Base-by-base conservation (phyloP, 1,140 invertebrate species). In the Trinorchestia longiramus region DNA sequence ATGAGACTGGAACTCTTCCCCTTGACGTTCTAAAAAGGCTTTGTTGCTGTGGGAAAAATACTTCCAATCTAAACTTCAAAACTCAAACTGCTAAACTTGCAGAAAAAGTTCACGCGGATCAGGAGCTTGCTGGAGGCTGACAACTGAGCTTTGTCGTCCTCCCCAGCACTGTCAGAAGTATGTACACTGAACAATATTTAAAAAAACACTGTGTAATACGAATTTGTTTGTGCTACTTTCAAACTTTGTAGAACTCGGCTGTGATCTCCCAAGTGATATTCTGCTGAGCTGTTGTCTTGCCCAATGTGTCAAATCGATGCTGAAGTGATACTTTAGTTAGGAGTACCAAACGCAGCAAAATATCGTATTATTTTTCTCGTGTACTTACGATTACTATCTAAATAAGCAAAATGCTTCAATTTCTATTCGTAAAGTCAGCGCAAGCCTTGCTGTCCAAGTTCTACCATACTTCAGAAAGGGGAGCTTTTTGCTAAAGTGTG, bases 41-140 rank as follows among this genome's bases (percentile, higher is more conserved):
- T 77, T 77, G 62, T 77, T 77, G 11, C 15, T 77, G 11, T 77
- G 15, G 11, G 62, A 77, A 77, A 77, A 77, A 77, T 77, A 77
- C 62, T 77, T 77, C 62, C 62, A 77, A 77, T 77, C 62, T 77
- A 77, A 77, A 77, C 62, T 77, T 77, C 62, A 77, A 77, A 77
- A 77, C 62, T 77, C 62, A 77, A 77, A 77, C 62, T 77, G 62
- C 62, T 23, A 77, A 77, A 77, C 62, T 77, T 77, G 62, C 62
- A 3, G 11, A 11, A 77, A 77, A 77, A 77, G 62, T 77, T 77
- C 62, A 36, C 62, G 62, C 62, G 62, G 62, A 77, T 77, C 28
- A 15, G 28, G 62, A 36, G 62, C 62, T 77, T 11, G 62, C 62
- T 28, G 62, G 62, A 36, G 62, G 36, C 62, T 77, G 62, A 28